Percentiles rank a stretch among this genome's conserved stretches.
These are phyloP conservation scores for Brenthis ino DNA, from an alignment of 2,888 invertebrate species.

Conservation along the genomic window DNA sequence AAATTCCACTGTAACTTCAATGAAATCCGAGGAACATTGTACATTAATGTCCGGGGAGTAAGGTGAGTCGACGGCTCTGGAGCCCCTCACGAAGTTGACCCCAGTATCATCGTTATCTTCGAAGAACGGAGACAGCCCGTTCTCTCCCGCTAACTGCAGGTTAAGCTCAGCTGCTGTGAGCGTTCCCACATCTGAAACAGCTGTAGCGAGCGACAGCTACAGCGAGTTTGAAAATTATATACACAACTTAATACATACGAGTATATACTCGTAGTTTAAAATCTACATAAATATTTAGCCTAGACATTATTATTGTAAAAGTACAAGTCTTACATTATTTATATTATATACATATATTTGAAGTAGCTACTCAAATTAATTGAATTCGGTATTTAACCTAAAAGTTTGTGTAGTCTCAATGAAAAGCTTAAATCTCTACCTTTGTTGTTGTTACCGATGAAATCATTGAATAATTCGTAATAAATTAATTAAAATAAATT, in stretches of 20 bases:
- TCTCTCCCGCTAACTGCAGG: constrained; percentile 63
- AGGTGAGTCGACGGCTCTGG: constrained; percentile 78
- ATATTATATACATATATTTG: too few species aligned
- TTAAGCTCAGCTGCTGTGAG: constrained; percentile 75
- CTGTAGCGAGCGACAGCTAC: constrained; percentile 81
- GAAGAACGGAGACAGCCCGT: constrained; percentile 69
- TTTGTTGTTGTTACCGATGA: too few species aligned
- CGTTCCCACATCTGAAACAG: constrained; percentile 71
- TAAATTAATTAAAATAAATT: too few species aligned
- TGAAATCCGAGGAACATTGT: constrained; percentile 81
- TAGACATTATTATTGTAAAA: too few species aligned
- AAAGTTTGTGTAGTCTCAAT: too few species aligned
- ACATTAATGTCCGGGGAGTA: constrained; percentile 82
- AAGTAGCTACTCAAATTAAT: too few species aligned
- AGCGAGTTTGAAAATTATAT: constrained; percentile 34
- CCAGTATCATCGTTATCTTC: constrained; percentile 65
- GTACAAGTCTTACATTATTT: too few species aligned
- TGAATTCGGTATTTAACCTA: too few species aligned
- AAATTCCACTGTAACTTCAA: constrained; percentile 85
- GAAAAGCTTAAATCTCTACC: too few species aligned
- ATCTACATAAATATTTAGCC: neutral
- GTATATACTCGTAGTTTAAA: neutral
- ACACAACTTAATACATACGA: neutral
- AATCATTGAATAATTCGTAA: too few species aligned
- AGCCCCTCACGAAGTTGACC: constrained; percentile 72